Evolutionary conservation across 2,888 invertebrate species (phyloP).

Genomic region (Dynastes hyllus): DNA sequence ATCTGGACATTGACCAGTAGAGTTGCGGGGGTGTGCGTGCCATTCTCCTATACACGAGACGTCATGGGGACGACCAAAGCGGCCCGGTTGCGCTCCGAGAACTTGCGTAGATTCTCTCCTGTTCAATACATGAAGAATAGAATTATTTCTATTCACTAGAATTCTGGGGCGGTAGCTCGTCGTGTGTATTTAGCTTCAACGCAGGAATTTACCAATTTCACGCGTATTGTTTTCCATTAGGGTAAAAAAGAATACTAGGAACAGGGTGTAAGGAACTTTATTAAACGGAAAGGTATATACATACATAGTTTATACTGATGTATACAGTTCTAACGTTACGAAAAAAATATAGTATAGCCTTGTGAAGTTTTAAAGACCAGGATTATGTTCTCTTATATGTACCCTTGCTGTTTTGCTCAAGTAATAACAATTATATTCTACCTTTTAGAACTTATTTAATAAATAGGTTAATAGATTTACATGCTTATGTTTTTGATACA

Average conservation of each 20-base stretch:
- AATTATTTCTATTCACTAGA: constrained; percentile 39
- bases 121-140: constrained; percentile 42
- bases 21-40: constrained; percentile 54
- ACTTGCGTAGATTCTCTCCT: constrained; percentile 54
- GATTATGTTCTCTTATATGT: too few species aligned
- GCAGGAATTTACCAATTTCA: constrained; percentile 47
- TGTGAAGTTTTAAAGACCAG: too few species aligned
- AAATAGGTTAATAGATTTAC: too few species aligned
- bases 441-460: too few species aligned
- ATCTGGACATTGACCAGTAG: constrained; percentile 52
- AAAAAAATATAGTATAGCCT: background rate
- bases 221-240: constrained; percentile 37
- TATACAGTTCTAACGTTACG: background rate
- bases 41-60: constrained; percentile 54
- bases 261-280: too few species aligned
- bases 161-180: constrained; percentile 14
- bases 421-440: too few species aligned
- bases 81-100: constrained; percentile 50
- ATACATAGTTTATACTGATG: too few species aligned
- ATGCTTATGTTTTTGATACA: too few species aligned
- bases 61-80: constrained; percentile 53
- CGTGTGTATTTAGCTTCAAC: constrained; percentile 19
- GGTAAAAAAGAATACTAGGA: background rate
- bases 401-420: too few species aligned
- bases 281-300: too few species aligned